Conservation (phyloP, 2,113 vertebrate genomes). For the Mesitornis unicolor region DNA sequence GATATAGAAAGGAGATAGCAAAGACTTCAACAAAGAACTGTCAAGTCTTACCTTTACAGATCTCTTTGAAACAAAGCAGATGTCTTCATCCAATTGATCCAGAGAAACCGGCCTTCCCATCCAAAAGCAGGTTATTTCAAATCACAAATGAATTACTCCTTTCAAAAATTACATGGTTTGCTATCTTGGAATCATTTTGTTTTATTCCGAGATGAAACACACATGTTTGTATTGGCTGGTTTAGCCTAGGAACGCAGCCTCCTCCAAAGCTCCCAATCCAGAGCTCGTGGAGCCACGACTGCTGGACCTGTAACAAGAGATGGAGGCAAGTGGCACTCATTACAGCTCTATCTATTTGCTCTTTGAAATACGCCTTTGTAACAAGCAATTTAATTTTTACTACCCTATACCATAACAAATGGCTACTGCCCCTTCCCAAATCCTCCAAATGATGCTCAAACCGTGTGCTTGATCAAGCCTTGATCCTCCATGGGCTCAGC, state of each 20-base stretch:
- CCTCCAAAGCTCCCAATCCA: not conserved
- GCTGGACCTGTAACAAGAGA: not conserved
- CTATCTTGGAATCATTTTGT: not conserved
- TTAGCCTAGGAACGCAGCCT: not conserved
- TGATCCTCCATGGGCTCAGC: not conserved
- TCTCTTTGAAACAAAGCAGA: constrained; percentile 21
- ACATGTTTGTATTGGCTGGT: not conserved
- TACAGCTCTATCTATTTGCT: not conserved
- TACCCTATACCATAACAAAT: not conserved
- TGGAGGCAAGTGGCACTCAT: not conserved
- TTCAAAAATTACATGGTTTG: not conserved
- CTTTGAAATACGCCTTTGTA: not conserved
- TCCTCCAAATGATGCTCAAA: not conserved
- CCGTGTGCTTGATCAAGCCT: not conserved
- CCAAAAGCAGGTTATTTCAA: not conserved
- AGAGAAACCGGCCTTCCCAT: not conserved
- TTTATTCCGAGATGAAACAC: not conserved
- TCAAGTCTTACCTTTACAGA: constrained; percentile 16
- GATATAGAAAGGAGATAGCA: constrained; percentile 6
- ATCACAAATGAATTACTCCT: not conserved
- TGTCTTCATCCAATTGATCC: not conserved
- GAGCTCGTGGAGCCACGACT: not conserved
- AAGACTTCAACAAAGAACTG: not conserved
- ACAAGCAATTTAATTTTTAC: not conserved
- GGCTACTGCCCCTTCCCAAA: not conserved